Conservation (phyloP, 92 coral and sea anemone species). For the Paragorgia papillata region DNA sequence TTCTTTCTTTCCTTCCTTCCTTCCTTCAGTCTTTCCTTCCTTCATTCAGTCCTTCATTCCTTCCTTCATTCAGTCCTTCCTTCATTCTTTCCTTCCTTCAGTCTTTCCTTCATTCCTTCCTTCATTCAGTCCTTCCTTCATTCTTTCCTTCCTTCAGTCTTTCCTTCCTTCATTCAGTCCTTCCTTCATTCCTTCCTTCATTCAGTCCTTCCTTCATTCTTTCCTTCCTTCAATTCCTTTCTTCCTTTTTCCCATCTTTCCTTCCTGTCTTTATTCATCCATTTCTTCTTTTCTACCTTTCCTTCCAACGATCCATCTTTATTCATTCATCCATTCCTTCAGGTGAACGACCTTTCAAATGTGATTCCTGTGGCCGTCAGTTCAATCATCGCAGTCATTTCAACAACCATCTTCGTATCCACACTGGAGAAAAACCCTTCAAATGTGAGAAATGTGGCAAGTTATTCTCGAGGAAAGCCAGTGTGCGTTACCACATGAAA, state of each 20-base stretch:
- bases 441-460: slow-evolving; percentile 96
- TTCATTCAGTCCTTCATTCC: background rate
- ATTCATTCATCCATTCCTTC: background rate
- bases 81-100: background rate
- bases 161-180: background rate
- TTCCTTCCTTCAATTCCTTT: background rate
- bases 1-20: background rate
- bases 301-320: too few species aligned
- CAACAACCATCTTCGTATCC: slow-evolving; percentile 96
- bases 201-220: background rate
- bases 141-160: background rate
- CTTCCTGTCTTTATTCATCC: background rate
- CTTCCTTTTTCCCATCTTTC: background rate
- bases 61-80: background rate
- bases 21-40: background rate
- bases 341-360: slow-evolving; percentile 99
- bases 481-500: slow-evolving; percentile 98
- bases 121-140: background rate
- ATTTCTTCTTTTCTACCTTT: background rate
- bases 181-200: background rate
- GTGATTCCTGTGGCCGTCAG: slow-evolving; percentile 92
- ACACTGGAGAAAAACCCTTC: slow-evolving; percentile 99
- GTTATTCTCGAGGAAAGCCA: slow-evolving; percentile 98
- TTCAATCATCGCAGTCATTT: slow-evolving; percentile 99
- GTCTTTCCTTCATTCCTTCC: background rate